Percentiles rank a stretch among this genome's conserved stretches.
Evolutionary conservation across 1,140 invertebrate genomes (phyloP).

Genomic region (Aplysia californica): DNA sequence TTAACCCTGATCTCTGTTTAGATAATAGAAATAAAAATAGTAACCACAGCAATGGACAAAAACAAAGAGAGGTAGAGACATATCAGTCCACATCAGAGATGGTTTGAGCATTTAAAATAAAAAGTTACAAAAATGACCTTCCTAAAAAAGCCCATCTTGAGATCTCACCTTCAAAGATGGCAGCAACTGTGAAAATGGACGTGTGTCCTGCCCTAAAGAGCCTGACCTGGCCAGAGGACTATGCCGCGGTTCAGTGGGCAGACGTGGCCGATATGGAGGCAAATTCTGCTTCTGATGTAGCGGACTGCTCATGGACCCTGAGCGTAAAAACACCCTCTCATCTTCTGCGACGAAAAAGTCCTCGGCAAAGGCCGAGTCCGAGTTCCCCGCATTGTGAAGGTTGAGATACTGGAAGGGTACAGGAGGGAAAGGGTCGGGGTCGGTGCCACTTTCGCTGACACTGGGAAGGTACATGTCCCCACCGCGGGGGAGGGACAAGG

Average conservation of each 20-base stretch:
- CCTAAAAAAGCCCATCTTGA: no score
- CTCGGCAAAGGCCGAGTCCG: conserved; percentile 65
- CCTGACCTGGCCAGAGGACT: conserved; percentile 62
- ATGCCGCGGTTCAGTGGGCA: conserved; percentile 60
- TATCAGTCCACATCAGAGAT: no score
- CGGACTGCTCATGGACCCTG: conserved; percentile 54
- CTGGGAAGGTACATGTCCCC: conserved; percentile 69
- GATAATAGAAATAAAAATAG: no score
- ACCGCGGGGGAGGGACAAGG: conserved; percentile 45
- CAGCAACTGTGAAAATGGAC: conserved; percentile 51
- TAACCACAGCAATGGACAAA: no score
- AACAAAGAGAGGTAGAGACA: no score
- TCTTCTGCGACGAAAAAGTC: conserved; percentile 62
- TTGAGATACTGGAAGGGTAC: conserved; percentile 61
- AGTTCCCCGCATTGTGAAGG: conserved; percentile 56
- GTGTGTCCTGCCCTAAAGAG: conserved; percentile 57
- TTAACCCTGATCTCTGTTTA: no score
- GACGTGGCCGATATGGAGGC: conserved; percentile 46
- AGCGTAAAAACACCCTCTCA: conserved; percentile 60
- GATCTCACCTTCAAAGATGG: conserved; percentile 39
- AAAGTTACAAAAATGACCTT: no score
- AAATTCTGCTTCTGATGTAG: conserved; percentile 15
- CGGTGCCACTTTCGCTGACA: conserved; percentile 57
- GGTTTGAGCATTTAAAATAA: no score
- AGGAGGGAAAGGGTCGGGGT: conserved; percentile 62